Evolutionary conservation across 2,888 invertebrate genomes (phyloP).

Genomic region (Colletes collaris): DNA sequence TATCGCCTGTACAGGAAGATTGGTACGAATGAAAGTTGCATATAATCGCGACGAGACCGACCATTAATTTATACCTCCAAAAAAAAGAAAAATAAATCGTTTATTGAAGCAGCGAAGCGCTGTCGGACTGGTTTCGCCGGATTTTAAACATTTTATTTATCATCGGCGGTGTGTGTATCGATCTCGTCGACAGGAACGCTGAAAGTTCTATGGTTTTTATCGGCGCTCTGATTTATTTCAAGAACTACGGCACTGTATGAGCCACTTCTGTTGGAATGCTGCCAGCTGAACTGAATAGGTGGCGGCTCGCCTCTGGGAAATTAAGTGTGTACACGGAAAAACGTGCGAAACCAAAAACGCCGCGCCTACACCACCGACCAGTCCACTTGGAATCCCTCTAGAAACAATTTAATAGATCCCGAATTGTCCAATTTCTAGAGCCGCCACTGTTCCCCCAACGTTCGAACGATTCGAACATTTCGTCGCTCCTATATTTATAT

Average conservation of each 20-base stretch:
- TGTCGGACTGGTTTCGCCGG: conserved; percentile 5
- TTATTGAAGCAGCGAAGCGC: not conserved
- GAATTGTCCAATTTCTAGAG: not conserved
- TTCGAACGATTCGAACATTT: no score
- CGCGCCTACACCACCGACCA: conserved; percentile 22
- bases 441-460: no score
- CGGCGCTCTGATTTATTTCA: conserved; percentile 55
- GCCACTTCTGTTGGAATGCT: conserved; percentile 51
- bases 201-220: conserved; percentile 49
- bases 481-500: no score
- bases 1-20: not conserved
- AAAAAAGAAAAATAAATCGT: no score
- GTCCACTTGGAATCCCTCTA: not conserved
- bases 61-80: no score
- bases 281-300: conserved; percentile 57
- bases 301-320: conserved; percentile 63
- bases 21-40: not conserved
- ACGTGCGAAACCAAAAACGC: conserved; percentile 57
- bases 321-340: conserved; percentile 59
- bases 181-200: conserved; percentile 38
- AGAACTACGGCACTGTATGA: conserved; percentile 45
- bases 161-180: conserved; percentile 32
- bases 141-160: conserved; percentile 43
- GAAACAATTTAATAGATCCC: not conserved
- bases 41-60: no score